Percentiles rank a stretch among this genome's conserved stretches.
These are phyloP conservation scores for Panonychus citri DNA, from an alignment of 1,140 invertebrate genomes.

Conservation along the genomic window DNA sequence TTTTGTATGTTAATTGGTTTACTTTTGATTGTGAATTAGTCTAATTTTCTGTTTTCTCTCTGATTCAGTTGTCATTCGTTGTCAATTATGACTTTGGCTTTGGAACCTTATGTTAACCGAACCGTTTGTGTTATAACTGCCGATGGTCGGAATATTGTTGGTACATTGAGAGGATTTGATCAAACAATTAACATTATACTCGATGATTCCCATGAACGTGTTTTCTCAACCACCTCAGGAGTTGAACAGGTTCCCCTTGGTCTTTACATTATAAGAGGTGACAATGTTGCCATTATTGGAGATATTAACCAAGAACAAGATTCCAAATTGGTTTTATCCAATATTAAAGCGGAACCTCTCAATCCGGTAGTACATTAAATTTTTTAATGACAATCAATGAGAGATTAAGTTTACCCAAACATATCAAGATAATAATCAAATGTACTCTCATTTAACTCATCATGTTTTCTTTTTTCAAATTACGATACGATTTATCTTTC, in stretches of 20 bases:
- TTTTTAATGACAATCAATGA: not conserved
- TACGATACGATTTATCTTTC: no score
- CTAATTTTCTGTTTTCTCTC: no score
- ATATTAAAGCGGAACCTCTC: constrained; percentile 68
- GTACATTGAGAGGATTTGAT: constrained; percentile 73
- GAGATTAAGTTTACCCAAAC: no score
- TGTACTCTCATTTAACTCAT: no score
- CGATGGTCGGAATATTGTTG: constrained; percentile 82
- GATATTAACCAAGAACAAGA: constrained; percentile 77
- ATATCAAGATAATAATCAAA: no score
- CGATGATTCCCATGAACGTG: constrained; percentile 89
- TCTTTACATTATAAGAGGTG: constrained; percentile 85
- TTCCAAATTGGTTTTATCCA: constrained; percentile 51
- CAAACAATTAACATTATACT: constrained; percentile 94
- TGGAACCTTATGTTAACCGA: constrained; percentile 65
- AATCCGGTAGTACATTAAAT: constrained; percentile 54
- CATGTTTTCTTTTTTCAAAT: no score
- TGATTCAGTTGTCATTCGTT: no score
- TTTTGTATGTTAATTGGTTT: no score
- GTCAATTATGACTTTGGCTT: constrained; percentile 42
- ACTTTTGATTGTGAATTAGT: no score
- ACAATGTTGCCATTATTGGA: constrained; percentile 84
- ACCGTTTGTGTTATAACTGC: constrained; percentile 81
- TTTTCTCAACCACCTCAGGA: constrained; percentile 70
- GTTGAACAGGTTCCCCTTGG: constrained; percentile 90